Conservation (phyloP, 2,797 vertebrate species). For the Hephaestus fuliginosus region DNA sequence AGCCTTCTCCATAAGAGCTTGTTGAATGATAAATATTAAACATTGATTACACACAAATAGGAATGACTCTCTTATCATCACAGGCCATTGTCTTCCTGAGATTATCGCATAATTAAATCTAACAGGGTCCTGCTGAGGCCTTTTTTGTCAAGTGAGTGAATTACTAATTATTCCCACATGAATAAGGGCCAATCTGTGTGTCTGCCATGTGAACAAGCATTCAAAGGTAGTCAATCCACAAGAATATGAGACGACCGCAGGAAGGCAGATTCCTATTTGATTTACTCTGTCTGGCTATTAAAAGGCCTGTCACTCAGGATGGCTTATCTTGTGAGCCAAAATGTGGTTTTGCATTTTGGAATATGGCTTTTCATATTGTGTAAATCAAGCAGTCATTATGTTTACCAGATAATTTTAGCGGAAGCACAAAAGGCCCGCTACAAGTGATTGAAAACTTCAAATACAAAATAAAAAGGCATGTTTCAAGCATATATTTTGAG, state of each 20-base stretch:
- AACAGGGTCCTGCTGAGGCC: constrained; percentile 64
- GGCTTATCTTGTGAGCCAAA: constrained; percentile 61
- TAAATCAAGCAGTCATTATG: constrained; percentile 67
- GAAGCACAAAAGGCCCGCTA: constrained; percentile 29
- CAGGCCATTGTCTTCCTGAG: constrained; percentile 73
- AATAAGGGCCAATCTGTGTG: constrained; percentile 62
- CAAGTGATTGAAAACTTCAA: constrained; percentile 53
- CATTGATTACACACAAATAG: constrained; percentile 81
- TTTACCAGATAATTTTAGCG: constrained; percentile 61
- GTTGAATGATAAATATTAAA: constrained; percentile 79
- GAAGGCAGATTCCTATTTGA: constrained; percentile 70
- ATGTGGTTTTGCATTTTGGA: constrained; percentile 60
- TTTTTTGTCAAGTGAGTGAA: constrained; percentile 74
- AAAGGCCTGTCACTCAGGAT: constrained; percentile 64
- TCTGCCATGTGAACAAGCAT: constrained; percentile 59
- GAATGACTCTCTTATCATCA: constrained; percentile 72
- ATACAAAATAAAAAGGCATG: constrained; percentile 34
- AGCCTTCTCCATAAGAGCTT: constrained; percentile 69
- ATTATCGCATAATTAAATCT: constrained; percentile 78
- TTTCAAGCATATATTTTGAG: constrained; percentile 10
- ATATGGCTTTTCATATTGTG: constrained; percentile 54
- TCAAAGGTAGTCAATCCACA: constrained; percentile 68
- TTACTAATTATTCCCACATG: constrained; percentile 77
- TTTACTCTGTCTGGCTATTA: constrained; percentile 66
- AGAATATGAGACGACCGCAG: constrained; percentile 61